A percentile compares a stretch with the other conserved stretches of the same genome.
Conservation (phyloP, 2,888 invertebrate genomes). For the Parochlus steinenii region DNA sequence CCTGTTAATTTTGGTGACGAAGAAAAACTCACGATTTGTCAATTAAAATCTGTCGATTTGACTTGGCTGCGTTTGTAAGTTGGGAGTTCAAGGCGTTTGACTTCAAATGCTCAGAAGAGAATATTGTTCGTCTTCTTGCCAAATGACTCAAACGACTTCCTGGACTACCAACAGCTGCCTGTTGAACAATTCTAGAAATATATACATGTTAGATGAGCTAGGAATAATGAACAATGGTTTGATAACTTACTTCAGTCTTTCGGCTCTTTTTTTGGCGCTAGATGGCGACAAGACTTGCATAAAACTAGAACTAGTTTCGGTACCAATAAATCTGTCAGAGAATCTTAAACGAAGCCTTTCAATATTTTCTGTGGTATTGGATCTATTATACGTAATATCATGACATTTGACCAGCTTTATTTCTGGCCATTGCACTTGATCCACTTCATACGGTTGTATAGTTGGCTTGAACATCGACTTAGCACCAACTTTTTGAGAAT, state of each 20-base stretch:
- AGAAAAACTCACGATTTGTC: conserved; percentile 43
- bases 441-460: conserved; percentile 22
- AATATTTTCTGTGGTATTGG: conserved; percentile 48
- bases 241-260: conserved; percentile 38
- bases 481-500: not conserved
- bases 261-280: conserved; percentile 44
- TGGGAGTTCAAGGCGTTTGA: conserved; percentile 28
- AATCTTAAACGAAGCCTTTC: conserved; percentile 48
- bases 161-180: conserved; percentile 33
- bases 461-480: conserved; percentile 22
- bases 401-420: conserved; percentile 43
- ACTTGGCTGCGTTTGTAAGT: conserved; percentile 31
- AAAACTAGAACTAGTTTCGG: conserved; percentile 49
- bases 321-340: conserved; percentile 52
- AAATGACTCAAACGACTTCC: conserved; percentile 61
- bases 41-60: conserved; percentile 41
- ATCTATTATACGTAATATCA: conserved; percentile 57
- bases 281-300: conserved; percentile 31
- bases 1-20: not conserved
- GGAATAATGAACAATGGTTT: conserved; percentile 15
- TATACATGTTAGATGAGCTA: not conserved
- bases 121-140: conserved; percentile 55
- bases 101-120: conserved; percentile 51
- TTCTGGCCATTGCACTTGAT: conserved; percentile 38
- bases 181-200: not conserved